These are phyloP conservation scores for Drosophila hawaiiensis DNA, from an alignment of 2,888 invertebrate genomes.

Conservation along the genomic window DNA sequence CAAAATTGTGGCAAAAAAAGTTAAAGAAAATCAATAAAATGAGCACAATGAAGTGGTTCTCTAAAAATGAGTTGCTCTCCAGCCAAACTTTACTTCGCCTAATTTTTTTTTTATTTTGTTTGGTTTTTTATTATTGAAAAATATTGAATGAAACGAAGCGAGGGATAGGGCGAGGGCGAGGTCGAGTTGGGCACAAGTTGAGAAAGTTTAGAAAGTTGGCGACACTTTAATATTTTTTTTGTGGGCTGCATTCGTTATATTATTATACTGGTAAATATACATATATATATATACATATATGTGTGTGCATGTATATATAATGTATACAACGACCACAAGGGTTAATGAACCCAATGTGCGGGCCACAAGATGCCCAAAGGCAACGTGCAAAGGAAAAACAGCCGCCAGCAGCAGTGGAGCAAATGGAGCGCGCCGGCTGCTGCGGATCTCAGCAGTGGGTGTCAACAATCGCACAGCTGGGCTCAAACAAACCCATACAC, in stretches of 20 bases:
- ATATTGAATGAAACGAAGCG: slow-evolving; percentile 30
- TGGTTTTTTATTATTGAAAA: slow-evolving; percentile 24
- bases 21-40: slow-evolving; percentile 51
- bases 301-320: slow-evolving; percentile 12
- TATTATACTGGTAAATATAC: slow-evolving; percentile 34
- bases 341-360: slow-evolving; percentile 67
- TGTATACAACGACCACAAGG: slow-evolving; percentile 49
- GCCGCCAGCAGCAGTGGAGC: slow-evolving; percentile 64
- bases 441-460: slow-evolving; percentile 68
- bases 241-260: slow-evolving; percentile 20
- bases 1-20: slow-evolving; percentile 37
- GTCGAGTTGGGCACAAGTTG: slow-evolving; percentile 30
- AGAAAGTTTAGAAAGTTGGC: slow-evolving; percentile 52
- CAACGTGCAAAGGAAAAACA: slow-evolving; percentile 47
- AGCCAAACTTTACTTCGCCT: slow-evolving; percentile 17
- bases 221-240: slow-evolving; percentile 37
- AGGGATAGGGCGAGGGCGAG: slow-evolving; percentile 1
- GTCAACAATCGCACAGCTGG: slow-evolving; percentile 79
- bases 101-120: slow-evolving; percentile 11
- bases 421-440: slow-evolving; percentile 69
- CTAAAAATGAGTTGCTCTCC: slow-evolving; percentile 7
- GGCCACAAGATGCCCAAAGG: slow-evolving; percentile 45
- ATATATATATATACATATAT: slow-evolving; percentile 15
- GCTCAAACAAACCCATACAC: slow-evolving; percentile 42
- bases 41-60: slow-evolving; percentile 54